Base-by-base conservation (phyloP, 2,888 invertebrate species). In the Marasmarcha lunaedactyla region DNA sequence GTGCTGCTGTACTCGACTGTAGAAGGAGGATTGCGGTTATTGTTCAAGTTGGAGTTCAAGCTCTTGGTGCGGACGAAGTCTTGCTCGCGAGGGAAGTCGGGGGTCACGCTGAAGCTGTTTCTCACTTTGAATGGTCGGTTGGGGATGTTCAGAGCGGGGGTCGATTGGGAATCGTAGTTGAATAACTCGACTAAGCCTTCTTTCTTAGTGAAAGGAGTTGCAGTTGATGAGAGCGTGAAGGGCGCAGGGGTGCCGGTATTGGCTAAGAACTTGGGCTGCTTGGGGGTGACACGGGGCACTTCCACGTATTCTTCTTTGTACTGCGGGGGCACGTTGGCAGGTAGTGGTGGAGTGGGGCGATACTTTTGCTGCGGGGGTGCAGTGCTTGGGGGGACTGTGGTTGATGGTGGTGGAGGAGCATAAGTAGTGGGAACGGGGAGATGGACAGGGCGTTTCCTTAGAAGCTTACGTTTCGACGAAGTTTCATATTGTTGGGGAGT, bases 231-330 rank as follows among this genome's bases (percentile, higher is more conserved):
- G 33, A 63, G 64, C 9, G 65, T 51, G 42, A 68, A 69, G 1
- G 68, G 57, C 9, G 70, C 57, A 1, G 72, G 62, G 20, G 71
- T 56, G 14, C 25, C 35, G 1, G 65, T 59, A 33, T 54, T 65
- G 39, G 57, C 67, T 0, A 63, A 56, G 48, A 62, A 71, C 46
- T 63, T 61, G 41, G 55, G 70, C 34, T 62, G 66, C 50, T 79
- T 81, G 2, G 81, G 76, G 5, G 72, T 72, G 6, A 78, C 77
- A 46, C 77, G 64, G 37, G 68, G 69, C 5, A 83, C 81, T 67
- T 83, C 83, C 2, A 83, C 81, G 45, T 83, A 83, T 53, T 83
- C 83, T 46, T 78, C 59, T 51, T 63, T 66, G 49, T 63, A 70
- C 50, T 76, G 69, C 46, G 71, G 76, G 51, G 79, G 78, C 14